phyloP scores from a whole-genome alignment of 2,888 invertebrate species.

The Eupithecia inturbata region DNA sequence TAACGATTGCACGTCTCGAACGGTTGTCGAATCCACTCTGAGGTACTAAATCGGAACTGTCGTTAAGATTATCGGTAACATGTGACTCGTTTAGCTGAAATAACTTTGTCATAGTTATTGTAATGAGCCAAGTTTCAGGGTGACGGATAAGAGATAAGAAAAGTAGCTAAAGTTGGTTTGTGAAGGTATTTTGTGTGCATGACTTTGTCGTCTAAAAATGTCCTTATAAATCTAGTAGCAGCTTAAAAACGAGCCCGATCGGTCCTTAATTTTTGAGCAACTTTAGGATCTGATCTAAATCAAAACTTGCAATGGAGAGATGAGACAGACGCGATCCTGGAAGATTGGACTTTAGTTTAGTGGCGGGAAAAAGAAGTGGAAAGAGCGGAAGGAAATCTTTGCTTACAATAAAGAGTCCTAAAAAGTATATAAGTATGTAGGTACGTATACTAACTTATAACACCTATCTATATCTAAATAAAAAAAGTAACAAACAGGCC shows the following conservation, averaged over 20 bases:
- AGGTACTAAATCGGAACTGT: constrained; percentile 61
- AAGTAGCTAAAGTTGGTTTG: not conserved
- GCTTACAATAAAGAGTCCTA: not conserved
- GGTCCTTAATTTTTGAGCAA: too few species aligned
- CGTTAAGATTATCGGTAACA: constrained; percentile 65
- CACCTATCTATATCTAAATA: too few species aligned
- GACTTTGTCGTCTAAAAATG: not conserved
- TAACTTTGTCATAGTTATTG: constrained; percentile 49
- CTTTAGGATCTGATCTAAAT: too few species aligned
- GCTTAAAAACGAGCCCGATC: too few species aligned
- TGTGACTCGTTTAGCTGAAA: constrained; percentile 55
- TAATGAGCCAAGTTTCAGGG: constrained; percentile 58
- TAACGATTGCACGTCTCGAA: constrained; percentile 51
- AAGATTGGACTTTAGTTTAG: not conserved
- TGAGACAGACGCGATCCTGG: too few species aligned
- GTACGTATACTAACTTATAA: too few species aligned
- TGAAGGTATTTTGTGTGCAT: too few species aligned
- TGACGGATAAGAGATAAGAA: constrained; percentile 30
- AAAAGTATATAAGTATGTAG: too few species aligned
- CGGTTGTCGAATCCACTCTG: constrained; percentile 56
- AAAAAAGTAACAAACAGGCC: too few species aligned
- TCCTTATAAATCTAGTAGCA: too few species aligned
- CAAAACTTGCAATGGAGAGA: too few species aligned
- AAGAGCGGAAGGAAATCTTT: not conserved
- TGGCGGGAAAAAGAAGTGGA: not conserved